Evolutionary conservation across 2,113 vertebrate species (phyloP).

Genomic region (Columba livia): DNA sequence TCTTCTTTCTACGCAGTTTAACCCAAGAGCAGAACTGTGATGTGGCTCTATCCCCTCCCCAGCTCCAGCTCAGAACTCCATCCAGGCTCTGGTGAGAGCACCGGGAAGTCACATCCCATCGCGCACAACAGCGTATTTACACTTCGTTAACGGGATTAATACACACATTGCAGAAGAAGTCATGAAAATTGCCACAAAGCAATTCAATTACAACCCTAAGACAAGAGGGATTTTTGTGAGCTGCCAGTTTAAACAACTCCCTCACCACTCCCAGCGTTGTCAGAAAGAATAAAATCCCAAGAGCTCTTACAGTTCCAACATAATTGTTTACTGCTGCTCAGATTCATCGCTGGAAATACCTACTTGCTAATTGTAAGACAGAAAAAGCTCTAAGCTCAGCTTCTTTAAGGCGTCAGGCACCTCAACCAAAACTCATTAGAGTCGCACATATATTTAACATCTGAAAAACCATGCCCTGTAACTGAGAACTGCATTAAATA

Average conservation of each 20-base stretch:
- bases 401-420: neutral
- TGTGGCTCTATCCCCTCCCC: neutral
- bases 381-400: neutral
- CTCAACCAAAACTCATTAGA: neutral
- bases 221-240: neutral
- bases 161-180: neutral
- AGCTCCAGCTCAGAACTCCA: neutral
- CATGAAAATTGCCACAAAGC: neutral
- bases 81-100: neutral
- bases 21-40: neutral
- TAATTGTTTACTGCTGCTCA: neutral
- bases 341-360: neutral
- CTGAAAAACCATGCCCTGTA: neutral
- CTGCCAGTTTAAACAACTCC: neutral
- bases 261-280: neutral
- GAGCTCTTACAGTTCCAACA: neutral
- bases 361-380: neutral
- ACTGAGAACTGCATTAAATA: constrained; percentile 8
- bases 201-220: neutral
- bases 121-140: accelerated
- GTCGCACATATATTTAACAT: accelerated
- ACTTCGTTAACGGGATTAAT: neutral
- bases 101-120: neutral
- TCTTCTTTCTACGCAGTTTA: too few relatives aligned
- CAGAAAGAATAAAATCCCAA: neutral